Evolutionary conservation across 2,797 vertebrate species (phyloP).

Genomic region (Acanthopagrus latus): DNA sequence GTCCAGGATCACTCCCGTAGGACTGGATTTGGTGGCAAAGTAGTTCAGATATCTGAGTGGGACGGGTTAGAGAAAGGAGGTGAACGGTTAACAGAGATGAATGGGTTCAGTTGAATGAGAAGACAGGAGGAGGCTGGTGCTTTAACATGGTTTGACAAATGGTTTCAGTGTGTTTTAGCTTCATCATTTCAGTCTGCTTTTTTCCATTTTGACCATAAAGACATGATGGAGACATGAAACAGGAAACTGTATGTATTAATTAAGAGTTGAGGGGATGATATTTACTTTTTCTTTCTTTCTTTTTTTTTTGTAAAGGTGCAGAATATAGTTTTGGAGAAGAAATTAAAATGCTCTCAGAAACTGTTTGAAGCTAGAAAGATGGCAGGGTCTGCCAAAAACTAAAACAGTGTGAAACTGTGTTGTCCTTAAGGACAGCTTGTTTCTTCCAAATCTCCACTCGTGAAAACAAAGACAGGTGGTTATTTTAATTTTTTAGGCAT

Average conservation of each 20-base stretch:
- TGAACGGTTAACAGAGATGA: constrained; percentile 3
- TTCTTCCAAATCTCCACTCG: too few relatives aligned
- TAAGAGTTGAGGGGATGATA: too few relatives aligned
- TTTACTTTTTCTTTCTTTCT: too few relatives aligned
- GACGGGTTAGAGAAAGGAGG: neutral
- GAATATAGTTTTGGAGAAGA: too few relatives aligned
- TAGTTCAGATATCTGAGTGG: constrained; percentile 95
- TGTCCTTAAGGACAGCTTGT: too few relatives aligned
- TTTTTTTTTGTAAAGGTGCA: too few relatives aligned
- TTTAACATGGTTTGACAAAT: neutral
- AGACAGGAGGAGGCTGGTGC: neutral
- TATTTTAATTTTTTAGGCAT: too few relatives aligned
- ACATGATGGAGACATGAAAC: neutral
- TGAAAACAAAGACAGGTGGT: too few relatives aligned
- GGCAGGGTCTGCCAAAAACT: too few relatives aligned
- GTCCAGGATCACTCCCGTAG: constrained; percentile 97
- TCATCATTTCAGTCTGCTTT: neutral
- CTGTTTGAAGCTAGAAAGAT: too few relatives aligned
- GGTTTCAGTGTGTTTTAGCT: neutral
- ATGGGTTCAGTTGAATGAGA: neutral
- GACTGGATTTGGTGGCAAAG: constrained; percentile 98
- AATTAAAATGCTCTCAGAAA: too few relatives aligned
- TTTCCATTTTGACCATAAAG: neutral
- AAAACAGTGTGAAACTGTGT: too few relatives aligned
- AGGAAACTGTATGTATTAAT: neutral